phyloP scores from a whole-genome alignment of 1,140 invertebrate genomes.

The Eriocheir sinensis region DNA sequence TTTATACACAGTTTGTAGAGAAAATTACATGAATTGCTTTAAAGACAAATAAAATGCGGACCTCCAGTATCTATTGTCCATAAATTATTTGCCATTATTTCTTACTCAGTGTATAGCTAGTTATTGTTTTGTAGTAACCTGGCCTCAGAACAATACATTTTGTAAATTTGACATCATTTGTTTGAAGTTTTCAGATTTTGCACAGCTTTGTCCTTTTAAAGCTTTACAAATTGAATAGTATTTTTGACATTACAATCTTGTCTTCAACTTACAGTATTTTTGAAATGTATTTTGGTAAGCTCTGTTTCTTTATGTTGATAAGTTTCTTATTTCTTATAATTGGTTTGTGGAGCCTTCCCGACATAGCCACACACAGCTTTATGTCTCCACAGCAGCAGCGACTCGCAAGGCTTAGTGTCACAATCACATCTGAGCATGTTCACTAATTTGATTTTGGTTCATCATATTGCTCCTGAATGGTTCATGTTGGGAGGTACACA shows the following conservation, averaged over 20 bases:
- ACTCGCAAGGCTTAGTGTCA: background rate
- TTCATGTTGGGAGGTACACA: background rate
- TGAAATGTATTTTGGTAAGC: background rate
- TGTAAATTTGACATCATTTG: background rate
- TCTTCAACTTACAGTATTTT: background rate
- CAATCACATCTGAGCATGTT: background rate
- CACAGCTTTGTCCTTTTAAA: constrained; percentile 24
- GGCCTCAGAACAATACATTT: background rate
- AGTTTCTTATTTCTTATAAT: background rate
- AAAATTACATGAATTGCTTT: background rate
- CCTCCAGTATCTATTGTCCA: background rate
- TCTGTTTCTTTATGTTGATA: constrained; percentile 26
- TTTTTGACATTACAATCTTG: background rate
- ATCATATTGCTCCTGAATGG: background rate
- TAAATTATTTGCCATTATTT: background rate
- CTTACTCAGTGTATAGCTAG: background rate
- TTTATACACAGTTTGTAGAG: background rate
- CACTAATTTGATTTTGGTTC: background rate
- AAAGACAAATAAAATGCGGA: background rate
- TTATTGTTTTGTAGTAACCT: background rate
- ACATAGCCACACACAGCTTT: background rate
- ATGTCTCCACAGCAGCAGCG: background rate
- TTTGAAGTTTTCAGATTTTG: background rate
- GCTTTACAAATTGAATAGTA: background rate
- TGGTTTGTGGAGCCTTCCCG: background rate